Conservation (phyloP, 1,140 invertebrate species). For the Cryptotermes secundus region DNA sequence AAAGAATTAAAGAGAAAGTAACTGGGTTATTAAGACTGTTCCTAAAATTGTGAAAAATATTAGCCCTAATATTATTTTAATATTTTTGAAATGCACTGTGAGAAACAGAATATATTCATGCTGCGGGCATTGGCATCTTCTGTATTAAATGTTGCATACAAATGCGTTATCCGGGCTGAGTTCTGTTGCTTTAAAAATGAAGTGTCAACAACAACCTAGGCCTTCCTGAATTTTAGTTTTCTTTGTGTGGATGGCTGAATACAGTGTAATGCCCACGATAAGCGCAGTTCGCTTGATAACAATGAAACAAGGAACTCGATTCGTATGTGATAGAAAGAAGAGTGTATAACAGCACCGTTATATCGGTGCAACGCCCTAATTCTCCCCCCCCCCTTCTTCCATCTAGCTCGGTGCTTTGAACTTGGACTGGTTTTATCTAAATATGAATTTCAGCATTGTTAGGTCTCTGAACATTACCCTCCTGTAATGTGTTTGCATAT, state of each 20-base stretch:
- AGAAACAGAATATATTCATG: too few relatives aligned
- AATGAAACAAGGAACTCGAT: not conserved
- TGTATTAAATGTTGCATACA: too few relatives aligned
- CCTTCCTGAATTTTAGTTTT: not conserved
- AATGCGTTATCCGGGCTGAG: not conserved
- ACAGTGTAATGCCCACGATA: not conserved
- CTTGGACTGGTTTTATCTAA: not conserved
- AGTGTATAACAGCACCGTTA: not conserved
- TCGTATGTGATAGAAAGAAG: not conserved
- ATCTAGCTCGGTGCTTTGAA: not conserved
- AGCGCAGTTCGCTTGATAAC: not conserved
- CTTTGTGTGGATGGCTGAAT: not conserved
- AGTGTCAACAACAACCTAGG: not conserved
- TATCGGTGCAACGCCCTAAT: not conserved
- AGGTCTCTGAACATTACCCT: not conserved
- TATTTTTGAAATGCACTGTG: too few relatives aligned
- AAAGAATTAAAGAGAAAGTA: too few relatives aligned
- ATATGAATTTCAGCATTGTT: not conserved
- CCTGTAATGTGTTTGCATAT: not conserved
- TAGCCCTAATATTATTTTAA: too few relatives aligned
- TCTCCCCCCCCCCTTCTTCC: not conserved
- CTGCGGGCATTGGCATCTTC: too few relatives aligned
- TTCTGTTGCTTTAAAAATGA: not conserved
- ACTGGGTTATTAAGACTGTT: too few relatives aligned
- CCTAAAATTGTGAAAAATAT: too few relatives aligned